Evolutionary conservation across 2,797 vertebrate genomes (phyloP).

Genomic region (Sebastes umbrosus): DNA sequence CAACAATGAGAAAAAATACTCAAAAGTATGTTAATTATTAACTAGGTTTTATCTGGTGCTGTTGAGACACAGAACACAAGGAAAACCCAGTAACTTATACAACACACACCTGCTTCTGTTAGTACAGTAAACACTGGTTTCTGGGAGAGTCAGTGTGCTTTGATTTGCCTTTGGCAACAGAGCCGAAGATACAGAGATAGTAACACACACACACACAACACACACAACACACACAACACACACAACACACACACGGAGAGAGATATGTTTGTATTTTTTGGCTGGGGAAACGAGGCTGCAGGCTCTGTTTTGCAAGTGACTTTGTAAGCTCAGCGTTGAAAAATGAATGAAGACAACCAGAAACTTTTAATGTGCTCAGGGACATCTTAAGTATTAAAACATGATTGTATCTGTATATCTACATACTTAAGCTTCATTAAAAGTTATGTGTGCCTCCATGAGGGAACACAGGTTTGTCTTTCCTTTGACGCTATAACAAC

Average conservation of each 20-base stretch:
- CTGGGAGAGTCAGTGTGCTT: constrained; percentile 59
- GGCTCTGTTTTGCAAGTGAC: constrained; percentile 39
- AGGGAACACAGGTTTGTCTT: not conserved
- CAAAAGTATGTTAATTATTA: constrained; percentile 57
- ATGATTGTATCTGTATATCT: not conserved
- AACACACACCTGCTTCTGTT: constrained; percentile 72
- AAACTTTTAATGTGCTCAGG: not conserved
- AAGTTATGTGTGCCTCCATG: not conserved
- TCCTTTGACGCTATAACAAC: not conserved
- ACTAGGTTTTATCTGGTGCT: constrained; percentile 55
- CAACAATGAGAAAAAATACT: constrained; percentile 25
- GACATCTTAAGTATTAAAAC: not conserved
- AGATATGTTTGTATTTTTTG: constrained; percentile 49
- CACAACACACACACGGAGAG: not conserved
- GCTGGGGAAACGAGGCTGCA: constrained; percentile 32
- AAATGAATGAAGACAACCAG: constrained; percentile 12
- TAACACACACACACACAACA: not conserved
- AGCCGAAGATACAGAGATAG: constrained; percentile 1
- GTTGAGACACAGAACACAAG: constrained; percentile 34
- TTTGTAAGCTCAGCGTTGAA: not conserved
- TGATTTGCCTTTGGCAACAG: constrained; percentile 65
- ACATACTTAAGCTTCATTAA: not conserved
- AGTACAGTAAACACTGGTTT: constrained; percentile 68
- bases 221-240: not conserved
- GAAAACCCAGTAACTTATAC: constrained; percentile 43